These are phyloP conservation scores for Drosophila dives DNA, from an alignment of 2,888 invertebrate species.

Conservation along the genomic window DNA sequence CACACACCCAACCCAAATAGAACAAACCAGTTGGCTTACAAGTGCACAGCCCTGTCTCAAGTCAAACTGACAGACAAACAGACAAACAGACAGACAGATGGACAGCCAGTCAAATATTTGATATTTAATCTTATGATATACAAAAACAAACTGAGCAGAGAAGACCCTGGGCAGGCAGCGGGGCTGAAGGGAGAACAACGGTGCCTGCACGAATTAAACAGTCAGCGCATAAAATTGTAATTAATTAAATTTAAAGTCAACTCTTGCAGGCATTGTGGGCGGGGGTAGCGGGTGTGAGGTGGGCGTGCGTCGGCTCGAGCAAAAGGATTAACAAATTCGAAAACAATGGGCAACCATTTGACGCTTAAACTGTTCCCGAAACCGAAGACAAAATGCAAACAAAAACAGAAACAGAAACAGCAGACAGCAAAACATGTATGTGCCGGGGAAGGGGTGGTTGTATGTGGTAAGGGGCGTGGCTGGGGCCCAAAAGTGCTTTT, in stretches of 20 bases:
- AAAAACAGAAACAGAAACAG: slow-evolving; percentile 24
- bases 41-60: slow-evolving; percentile 57
- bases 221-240: slow-evolving; percentile 72
- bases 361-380: slow-evolving; percentile 71
- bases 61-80: slow-evolving; percentile 51
- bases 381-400: slow-evolving; percentile 76
- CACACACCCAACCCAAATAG: slow-evolving; percentile 16
- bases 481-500: slow-evolving; percentile 75
- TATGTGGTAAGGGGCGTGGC: slow-evolving; percentile 35
- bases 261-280: slow-evolving; percentile 19
- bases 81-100: slow-evolving; percentile 36
- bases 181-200: neutral
- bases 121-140: slow-evolving; percentile 75
- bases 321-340: slow-evolving; percentile 67
- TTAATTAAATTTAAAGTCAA: slow-evolving; percentile 78
- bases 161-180: slow-evolving; percentile 5
- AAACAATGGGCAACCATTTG: slow-evolving; percentile 72
- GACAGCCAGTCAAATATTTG: slow-evolving; percentile 69
- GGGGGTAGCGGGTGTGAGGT: neutral
- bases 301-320: neutral
- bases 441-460: neutral
- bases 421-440: slow-evolving; percentile 22
- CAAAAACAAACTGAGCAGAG: slow-evolving; percentile 50
- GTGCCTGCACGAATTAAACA: slow-evolving; percentile 50
- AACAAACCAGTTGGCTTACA: slow-evolving; percentile 59